Evolutionary conservation across 2,888 invertebrate genomes (phyloP).

Genomic region (Apoderus coryli): DNA sequence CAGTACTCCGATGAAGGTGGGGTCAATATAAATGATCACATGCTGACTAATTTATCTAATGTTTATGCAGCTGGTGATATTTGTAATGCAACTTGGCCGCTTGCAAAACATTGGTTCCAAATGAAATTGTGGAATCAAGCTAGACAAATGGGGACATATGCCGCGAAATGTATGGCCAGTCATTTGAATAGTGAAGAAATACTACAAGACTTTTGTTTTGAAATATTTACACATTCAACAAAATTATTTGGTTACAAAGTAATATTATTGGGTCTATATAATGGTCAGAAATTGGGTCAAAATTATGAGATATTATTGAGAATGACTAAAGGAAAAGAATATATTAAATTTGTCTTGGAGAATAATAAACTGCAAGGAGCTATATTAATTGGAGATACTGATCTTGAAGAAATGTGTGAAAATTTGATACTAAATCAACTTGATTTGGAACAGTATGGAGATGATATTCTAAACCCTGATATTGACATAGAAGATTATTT

Average conservation of each 20-base stretch:
- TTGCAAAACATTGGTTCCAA: conserved; percentile 77
- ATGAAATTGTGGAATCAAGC: conserved; percentile 98
- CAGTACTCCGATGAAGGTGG: conserved; percentile 59
- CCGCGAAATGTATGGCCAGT: conserved; percentile 77
- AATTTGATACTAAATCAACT: conserved; percentile 92
- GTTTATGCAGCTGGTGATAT: conserved; percentile 95
- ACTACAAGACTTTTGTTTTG: conserved; percentile 90
- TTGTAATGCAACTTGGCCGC: conserved; percentile 67
- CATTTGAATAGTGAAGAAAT: conserved; percentile 44
- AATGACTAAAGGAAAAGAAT: conserved; percentile 66
- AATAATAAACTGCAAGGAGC: conserved; percentile 83
- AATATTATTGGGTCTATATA: conserved; percentile 79
- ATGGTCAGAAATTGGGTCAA: conserved; percentile 72
- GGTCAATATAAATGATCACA: conserved; percentile 66
- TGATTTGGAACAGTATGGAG: conserved; percentile 75
- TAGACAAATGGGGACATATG: conserved; percentile 91
- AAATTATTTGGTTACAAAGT: conserved; percentile 89
- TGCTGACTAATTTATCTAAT: conserved; percentile 63
- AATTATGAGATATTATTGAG: conserved; percentile 76
- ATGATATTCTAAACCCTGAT: conserved; percentile 85
- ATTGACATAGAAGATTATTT: conserved; percentile 99
- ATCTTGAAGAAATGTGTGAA: conserved; percentile 95
- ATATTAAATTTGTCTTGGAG: conserved; percentile 76
- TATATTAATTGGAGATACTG: conserved; percentile 91
- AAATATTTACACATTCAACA: conserved; percentile 93